A percentile compares a stretch with the other conserved stretches of the same genome.
Conservation (phyloP, 2,888 invertebrate genomes). For the Salticus scenicus region DNA sequence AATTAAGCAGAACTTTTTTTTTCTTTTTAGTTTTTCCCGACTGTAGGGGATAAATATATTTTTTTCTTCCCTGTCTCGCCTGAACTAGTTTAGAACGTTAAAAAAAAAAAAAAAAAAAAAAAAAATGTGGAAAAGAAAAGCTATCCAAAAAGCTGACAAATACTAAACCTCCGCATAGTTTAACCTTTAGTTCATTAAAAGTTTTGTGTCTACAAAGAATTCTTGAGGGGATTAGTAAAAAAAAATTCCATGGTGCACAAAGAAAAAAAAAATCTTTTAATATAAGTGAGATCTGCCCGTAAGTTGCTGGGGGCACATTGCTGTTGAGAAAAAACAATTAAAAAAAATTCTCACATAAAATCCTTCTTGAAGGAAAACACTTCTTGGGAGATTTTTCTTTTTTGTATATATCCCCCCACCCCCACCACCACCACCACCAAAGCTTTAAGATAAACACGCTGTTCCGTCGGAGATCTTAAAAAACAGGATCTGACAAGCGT, state of each 20-base stretch:
- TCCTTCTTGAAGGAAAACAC: conserved; percentile 41
- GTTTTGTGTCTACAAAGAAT: conserved; percentile 36
- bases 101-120: no score
- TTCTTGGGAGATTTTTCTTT: not conserved
- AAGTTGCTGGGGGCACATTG: conserved; percentile 2
- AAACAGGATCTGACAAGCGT: conserved; percentile 63
- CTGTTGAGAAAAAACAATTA: conserved; percentile 16
- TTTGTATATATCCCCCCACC: no score
- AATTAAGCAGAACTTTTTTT: no score
- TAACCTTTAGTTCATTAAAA: conserved; percentile 54
- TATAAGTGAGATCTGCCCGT: conserved; percentile 40
- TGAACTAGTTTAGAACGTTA: no score
- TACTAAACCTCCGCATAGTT: conserved; percentile 16
- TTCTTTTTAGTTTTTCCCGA: no score
- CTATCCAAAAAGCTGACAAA: not conserved
- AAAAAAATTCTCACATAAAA: conserved; percentile 25
- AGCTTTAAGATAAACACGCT: conserved; percentile 63
- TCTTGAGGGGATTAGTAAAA: conserved; percentile 35
- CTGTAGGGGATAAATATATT: no score
- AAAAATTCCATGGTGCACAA: not conserved
- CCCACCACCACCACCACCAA: no score
- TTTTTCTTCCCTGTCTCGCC: no score
- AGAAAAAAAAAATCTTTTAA: not conserved
- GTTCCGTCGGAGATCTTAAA: conserved; percentile 46
- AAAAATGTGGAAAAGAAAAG: not conserved